Evolutionary conservation across 2,113 vertebrate genomes (phyloP).

Genomic region (Anoplopoma fimbria): DNA sequence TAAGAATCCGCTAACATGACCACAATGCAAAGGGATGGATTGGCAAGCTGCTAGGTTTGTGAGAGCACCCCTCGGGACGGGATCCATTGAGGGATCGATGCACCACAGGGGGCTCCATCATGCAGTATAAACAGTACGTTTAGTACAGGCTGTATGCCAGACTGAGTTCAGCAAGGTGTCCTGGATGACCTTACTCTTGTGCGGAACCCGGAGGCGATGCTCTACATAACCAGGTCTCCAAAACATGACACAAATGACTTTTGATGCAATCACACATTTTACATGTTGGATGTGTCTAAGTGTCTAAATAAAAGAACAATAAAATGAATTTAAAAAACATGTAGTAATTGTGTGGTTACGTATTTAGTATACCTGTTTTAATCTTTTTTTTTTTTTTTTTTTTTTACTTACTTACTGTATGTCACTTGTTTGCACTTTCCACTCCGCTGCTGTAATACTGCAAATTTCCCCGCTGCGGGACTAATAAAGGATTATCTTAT

Average conservation of each 20-base stretch:
- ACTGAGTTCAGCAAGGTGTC: constrained; percentile 42
- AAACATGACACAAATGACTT: constrained; percentile 20
- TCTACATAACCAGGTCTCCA: constrained; percentile 8
- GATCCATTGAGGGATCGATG: constrained; percentile 73
- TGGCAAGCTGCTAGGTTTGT: constrained; percentile 54
- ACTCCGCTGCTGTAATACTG: too few relatives aligned
- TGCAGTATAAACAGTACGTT: constrained; percentile 65
- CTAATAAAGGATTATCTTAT: too few relatives aligned
- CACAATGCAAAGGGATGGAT: constrained; percentile 49
- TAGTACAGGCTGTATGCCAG: constrained; percentile 55
- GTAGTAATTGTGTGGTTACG: too few relatives aligned
- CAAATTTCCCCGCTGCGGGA: too few relatives aligned
- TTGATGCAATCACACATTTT: neutral
- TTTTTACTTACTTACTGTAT: too few relatives aligned
- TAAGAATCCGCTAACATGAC: constrained; percentile 45
- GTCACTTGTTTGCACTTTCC: too few relatives aligned
- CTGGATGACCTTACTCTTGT: constrained; percentile 60
- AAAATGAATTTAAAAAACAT: neutral
- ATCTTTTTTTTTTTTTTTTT: too few relatives aligned
- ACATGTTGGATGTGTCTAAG: neutral
- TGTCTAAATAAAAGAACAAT: neutral
- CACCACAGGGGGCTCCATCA: constrained; percentile 65
- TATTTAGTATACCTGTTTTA: too few relatives aligned
- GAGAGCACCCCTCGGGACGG: constrained; percentile 63
- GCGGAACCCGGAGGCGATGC: constrained; percentile 14